A percentile compares a stretch with the other conserved stretches of the same genome.
phyloP scores from a whole-genome alignment of 2,113 vertebrate genomes.

The Carlito syrichta region DNA sequence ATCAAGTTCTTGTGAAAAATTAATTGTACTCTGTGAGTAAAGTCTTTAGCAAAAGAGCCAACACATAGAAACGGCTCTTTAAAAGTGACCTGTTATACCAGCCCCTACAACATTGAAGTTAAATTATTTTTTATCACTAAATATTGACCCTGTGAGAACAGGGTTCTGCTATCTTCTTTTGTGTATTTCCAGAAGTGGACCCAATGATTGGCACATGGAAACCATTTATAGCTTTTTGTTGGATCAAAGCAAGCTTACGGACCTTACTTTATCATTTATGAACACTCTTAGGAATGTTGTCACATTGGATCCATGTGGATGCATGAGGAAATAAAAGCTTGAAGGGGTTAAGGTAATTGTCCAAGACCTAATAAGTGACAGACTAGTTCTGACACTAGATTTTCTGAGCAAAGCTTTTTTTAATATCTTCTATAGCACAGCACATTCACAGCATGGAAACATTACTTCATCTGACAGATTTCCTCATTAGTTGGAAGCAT shows the following conservation, averaged over 20 bases:
- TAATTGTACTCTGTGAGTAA: not conserved
- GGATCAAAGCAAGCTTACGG: not conserved
- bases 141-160: not conserved
- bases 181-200: not conserved
- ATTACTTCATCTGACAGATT: not conserved
- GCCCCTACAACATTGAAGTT: not conserved
- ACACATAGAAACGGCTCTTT: not conserved
- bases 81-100: not conserved
- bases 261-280: not conserved
- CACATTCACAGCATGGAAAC: not conserved
- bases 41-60: not conserved
- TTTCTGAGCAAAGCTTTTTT: not conserved
- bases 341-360: not conserved
- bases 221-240: not conserved
- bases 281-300: not conserved
- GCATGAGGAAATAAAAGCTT: not conserved
- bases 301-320: not conserved
- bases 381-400: not conserved
- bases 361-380: not conserved
- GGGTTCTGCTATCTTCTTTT: not conserved
- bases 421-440: not conserved
- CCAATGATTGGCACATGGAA: not conserved
- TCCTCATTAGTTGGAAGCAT: slow-evolving; percentile 20
- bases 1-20: not conserved
- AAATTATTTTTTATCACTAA: not conserved